Evolutionary conservation across 37 sponge, comb jelly and placozoan species (phyloP), one percentile per base, ranked within the genome.

Genomic region (Tethya wilhelma): DNA sequence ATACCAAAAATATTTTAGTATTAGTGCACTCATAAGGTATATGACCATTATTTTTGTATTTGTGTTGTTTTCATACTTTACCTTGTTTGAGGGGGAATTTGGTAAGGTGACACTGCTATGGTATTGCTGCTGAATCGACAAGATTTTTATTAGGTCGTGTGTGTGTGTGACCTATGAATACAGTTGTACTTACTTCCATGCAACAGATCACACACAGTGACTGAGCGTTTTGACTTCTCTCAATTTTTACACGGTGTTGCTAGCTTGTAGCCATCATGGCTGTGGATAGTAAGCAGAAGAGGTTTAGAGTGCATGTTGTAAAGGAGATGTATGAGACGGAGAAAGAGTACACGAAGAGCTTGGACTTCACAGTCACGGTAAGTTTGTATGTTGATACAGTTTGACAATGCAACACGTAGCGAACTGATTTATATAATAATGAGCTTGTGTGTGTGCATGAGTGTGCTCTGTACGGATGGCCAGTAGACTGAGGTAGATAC

Each of bases 321-420:
- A 86, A 83, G 41, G 94, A 94, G 59, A 62, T 94, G 25, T 79
- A 53, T 42, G 82, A 90, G 49, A 94, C 94, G 0, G 94, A 94
- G 70, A 43, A 37, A 22, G 88, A 77, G 41, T 94, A 86, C 64
- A 83, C 84, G 29, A 42, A 20, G 14, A 25, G 74, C 26, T 29
- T 94, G 31, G 85, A 81, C 43, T 87, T 94, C 64, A 78, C 89
- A 14, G 82, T 82, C 64, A 67, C 87, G 56, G 94, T 93, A 40
- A 67, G 92, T 59, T 49, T 9, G 55, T 17, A 49, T 9, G n/a
- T n/a, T n/a, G n/a, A n/a, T n/a, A n/a, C n/a, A n/a, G n/a, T n/a
- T n/a, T n/a, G n/a, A 17, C 9, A 49, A 49, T 49, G 55, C 17
- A 17, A 17, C 53, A 19, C 14, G 53, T 14, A 49, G 53, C 53